Evolutionary conservation across 1,140 invertebrate genomes (phyloP).

Genomic region (Mycetomoellerius zeteki): DNA sequence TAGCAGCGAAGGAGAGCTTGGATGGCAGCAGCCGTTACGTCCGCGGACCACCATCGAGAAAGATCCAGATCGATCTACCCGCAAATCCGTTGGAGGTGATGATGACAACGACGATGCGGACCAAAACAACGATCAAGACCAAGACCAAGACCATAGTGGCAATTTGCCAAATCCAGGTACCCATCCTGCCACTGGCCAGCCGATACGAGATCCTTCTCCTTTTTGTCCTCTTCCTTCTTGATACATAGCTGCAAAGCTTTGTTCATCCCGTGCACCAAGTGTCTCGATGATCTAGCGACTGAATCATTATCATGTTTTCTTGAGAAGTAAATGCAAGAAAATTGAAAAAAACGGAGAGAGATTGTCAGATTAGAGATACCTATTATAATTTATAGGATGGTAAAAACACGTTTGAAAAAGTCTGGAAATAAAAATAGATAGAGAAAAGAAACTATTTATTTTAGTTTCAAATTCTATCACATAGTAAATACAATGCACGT

Average conservation of each 20-base stretch:
- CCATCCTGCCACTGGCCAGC: constrained; percentile 81
- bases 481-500: not conserved
- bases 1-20: constrained; percentile 82
- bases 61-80: constrained; percentile 67
- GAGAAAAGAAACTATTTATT: constrained; percentile 13
- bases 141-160: constrained; percentile 83
- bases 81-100: constrained; percentile 70
- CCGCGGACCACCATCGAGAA: constrained; percentile 68
- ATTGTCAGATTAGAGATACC: constrained; percentile 59
- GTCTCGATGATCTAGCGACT: constrained; percentile 64
- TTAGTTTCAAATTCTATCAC: not conserved
- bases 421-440: not conserved
- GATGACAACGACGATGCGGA: constrained; percentile 74
- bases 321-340: constrained; percentile 54
- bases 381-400: constrained; percentile 26
- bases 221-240: constrained; percentile 57
- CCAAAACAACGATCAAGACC: constrained; percentile 79
- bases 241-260: constrained; percentile 73
- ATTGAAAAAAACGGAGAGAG: constrained; percentile 68
- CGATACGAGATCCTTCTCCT: constrained; percentile 72
- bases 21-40: constrained; percentile 70
- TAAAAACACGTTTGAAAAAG: not conserved
- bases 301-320: constrained; percentile 65
- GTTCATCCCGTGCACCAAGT: constrained; percentile 67
- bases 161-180: constrained; percentile 86